Conservation (phyloP, 2,797 vertebrate genomes). For the Sebastes cheni region DNA sequence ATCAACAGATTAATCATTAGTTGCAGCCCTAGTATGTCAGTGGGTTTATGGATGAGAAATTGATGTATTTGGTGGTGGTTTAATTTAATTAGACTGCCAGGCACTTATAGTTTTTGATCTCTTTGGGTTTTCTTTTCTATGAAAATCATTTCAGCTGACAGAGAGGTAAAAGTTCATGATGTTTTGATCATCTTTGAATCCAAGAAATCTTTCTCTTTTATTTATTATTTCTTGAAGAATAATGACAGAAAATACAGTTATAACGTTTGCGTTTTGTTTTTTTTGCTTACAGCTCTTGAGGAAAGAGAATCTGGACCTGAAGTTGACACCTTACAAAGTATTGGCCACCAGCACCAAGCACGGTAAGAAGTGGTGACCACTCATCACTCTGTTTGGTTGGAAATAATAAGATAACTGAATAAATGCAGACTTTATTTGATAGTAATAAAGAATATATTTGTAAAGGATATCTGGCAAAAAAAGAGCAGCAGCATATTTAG, state of each 20-base stretch:
- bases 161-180: no score
- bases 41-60: no score
- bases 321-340: slow-evolving; percentile 97
- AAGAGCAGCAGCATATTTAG: background rate
- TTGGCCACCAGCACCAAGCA: slow-evolving; percentile 98
- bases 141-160: background rate
- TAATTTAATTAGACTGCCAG: background rate
- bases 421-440: background rate
- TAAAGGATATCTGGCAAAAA: no score
- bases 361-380: slow-evolving; percentile 75
- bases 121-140: background rate
- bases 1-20: no score
- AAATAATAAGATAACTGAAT: background rate
- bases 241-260: background rate
- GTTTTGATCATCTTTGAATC: background rate
- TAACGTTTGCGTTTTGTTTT: background rate
- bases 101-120: background rate
- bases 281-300: slow-evolving; percentile 85
- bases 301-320: slow-evolving; percentile 97
- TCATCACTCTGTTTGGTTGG: background rate
- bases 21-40: no score
- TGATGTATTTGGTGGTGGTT: background rate
- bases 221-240: background rate
- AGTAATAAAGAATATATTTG: background rate
- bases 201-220: no score